A percentile compares a stretch with the other conserved stretches of the same genome.
Conservation (phyloP, 1,140 invertebrate genomes). For the Melipona quadrifasciata region DNA sequence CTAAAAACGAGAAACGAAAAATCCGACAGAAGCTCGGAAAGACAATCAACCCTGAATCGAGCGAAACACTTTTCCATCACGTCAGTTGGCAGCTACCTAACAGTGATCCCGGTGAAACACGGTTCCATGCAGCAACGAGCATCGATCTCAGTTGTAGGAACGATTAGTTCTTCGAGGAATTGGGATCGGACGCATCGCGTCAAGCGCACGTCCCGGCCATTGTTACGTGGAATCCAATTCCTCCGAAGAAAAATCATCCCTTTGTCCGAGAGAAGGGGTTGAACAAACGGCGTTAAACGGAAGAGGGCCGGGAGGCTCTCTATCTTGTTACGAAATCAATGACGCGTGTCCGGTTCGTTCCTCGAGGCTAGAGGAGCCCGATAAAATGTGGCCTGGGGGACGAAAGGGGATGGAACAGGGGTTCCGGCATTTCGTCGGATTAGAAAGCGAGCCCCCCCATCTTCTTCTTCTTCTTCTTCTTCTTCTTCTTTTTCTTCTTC, state of each 20-base stretch:
- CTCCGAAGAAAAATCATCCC: slow-evolving; percentile 38
- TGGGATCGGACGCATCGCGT: slow-evolving; percentile 13
- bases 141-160: background rate
- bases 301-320: slow-evolving; percentile 19
- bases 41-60: background rate
- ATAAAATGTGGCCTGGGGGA: slow-evolving; percentile 53
- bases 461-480: background rate
- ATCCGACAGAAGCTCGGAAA: background rate
- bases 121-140: too few species aligned
- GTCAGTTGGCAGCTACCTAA: background rate
- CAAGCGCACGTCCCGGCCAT: slow-evolving; percentile 14
- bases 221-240: slow-evolving; percentile 21
- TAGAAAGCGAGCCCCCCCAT: slow-evolving; percentile 51
- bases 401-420: slow-evolving; percentile 1
- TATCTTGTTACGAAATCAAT: slow-evolving; percentile 60
- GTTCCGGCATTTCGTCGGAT: slow-evolving; percentile 55
- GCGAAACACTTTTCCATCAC: background rate
- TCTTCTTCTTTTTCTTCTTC: too few species aligned
- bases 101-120: background rate
- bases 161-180: slow-evolving; percentile 3
- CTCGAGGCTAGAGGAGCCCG: background rate
- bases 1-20: background rate
- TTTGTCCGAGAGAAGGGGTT: slow-evolving; percentile 19
- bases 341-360: slow-evolving; percentile 43
- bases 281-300: slow-evolving; percentile 13